Evolutionary conservation across 2,797 vertebrate species (phyloP), one percentile per base, ranked within the genome.

Genomic region (Rhabdomys pumilio): DNA sequence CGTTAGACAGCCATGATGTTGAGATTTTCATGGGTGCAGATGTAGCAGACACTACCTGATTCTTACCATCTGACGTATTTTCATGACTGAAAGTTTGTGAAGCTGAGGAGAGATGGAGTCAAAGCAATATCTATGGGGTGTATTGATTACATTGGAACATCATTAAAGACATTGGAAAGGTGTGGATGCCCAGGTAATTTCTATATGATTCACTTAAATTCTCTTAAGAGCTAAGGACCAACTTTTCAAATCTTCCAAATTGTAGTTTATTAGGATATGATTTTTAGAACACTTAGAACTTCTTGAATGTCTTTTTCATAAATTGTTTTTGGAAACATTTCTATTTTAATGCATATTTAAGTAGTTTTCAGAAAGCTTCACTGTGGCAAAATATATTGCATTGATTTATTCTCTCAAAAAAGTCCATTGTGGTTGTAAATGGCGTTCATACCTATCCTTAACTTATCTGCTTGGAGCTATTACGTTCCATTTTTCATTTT

Each of bases 341-440:
- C 38, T 55, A 80, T 88, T 86, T 95, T 73, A 38, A 14, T 83
- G 67, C 2, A 50, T 84, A 89, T 73, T 91, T 94, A 93, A 96
- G 38, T 67, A 82, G 61, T 31, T 93, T 95, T 77, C 59, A 38
- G 82, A 92, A 41, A 81, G 24, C 24, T 67, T 94, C 13, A 38
- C 72, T 67, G 82, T 65, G 41, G 34, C 26, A 85, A 84, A 96
- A 85, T 86, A 38, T 31, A 89, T 55, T 47, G 2, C n/a, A 96
- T 96, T 50, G 80, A 96, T 96, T 57, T 89, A 6, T 34, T 87
- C 20, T 57, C 47, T 82, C n/a, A 90, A 89, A 95, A 89, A 44
- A 75, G 38, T 61, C 50, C 7, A 47, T 41, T 69, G 12, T 47
- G n/a, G 80, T 83, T 94, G 67, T 44, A 86, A 95, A 69, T 79